Percentiles rank a stretch among this genome's conserved stretches.
These are phyloP conservation scores for Phasianus colchicus DNA, from an alignment of 2,113 vertebrate species.

Conservation along the genomic window DNA sequence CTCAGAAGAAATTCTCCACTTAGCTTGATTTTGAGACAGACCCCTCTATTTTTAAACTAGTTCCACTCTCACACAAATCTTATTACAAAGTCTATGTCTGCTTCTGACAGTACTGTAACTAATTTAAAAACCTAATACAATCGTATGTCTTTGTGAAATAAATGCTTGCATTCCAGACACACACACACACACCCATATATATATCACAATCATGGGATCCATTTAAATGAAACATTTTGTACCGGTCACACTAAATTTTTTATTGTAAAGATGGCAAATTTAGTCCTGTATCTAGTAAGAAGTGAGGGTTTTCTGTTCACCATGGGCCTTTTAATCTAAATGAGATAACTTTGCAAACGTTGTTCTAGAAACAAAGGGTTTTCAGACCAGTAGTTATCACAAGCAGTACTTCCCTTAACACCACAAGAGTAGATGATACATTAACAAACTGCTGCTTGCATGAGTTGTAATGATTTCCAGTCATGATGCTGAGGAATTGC, in stretches of 20 bases:
- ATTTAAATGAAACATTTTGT: constrained; percentile 18
- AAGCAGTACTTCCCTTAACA: background rate
- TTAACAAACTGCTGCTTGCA: background rate
- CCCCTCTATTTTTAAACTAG: background rate
- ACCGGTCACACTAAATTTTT: constrained; percentile 6
- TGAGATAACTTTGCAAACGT: background rate
- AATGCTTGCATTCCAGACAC: background rate
- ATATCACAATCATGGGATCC: background rate
- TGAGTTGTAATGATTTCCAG: background rate
- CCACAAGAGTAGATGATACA: background rate
- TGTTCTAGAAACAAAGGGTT: background rate
- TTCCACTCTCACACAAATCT: background rate
- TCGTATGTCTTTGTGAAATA: background rate
- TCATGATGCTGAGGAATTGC: background rate
- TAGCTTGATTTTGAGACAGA: constrained; percentile 11
- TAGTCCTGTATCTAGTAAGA: background rate
- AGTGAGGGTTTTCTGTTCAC: background rate
- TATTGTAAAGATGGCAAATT: constrained; percentile 22
- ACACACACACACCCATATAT: background rate
- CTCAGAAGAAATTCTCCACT: background rate
- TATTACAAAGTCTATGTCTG: background rate
- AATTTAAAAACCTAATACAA: constrained; percentile 43
- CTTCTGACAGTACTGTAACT: background rate
- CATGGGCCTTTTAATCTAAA: background rate
- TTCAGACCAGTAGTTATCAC: background rate